A percentile compares a stretch with the other conserved stretches of the same genome.
These are phyloP conservation scores for Trichonephila clavipes DNA, from an alignment of 1,140 invertebrate species.

Conservation along the genomic window DNA sequence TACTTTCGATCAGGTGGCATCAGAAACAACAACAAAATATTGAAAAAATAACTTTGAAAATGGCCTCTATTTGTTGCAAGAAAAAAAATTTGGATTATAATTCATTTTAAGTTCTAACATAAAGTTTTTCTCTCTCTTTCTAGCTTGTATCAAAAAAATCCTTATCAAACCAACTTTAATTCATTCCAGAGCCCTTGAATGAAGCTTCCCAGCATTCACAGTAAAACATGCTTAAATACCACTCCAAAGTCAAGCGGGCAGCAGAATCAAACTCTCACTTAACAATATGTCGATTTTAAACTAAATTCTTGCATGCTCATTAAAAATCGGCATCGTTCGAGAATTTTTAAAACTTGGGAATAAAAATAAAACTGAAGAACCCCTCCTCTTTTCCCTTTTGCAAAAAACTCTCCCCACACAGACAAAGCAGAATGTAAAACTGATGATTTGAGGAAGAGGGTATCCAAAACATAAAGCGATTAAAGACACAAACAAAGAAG, in stretches of 20 bases:
- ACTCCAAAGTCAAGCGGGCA: background rate
- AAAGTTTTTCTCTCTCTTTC: no score
- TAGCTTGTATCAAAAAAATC: no score
- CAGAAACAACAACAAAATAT: no score
- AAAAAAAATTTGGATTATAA: no score
- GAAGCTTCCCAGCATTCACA: no score
- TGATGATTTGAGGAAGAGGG: background rate
- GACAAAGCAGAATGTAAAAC: background rate
- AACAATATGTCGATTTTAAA: background rate
- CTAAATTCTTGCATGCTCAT: background rate
- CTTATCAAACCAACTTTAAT: no score
- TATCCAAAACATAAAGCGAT: background rate
- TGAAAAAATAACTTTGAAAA: no score
- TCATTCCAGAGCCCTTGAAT: no score
- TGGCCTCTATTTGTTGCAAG: no score
- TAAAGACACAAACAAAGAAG: background rate
- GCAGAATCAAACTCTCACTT: background rate
- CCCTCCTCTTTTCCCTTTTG: background rate
- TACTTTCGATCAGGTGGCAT: no score
- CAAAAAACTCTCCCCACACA: background rate
- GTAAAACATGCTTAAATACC: no score
- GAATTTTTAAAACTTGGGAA: background rate
- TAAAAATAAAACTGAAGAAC: background rate
- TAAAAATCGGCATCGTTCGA: background rate
- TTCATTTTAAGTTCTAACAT: no score